Conservation (phyloP, 2,888 invertebrate species). For the Cetonia aurata region DNA sequence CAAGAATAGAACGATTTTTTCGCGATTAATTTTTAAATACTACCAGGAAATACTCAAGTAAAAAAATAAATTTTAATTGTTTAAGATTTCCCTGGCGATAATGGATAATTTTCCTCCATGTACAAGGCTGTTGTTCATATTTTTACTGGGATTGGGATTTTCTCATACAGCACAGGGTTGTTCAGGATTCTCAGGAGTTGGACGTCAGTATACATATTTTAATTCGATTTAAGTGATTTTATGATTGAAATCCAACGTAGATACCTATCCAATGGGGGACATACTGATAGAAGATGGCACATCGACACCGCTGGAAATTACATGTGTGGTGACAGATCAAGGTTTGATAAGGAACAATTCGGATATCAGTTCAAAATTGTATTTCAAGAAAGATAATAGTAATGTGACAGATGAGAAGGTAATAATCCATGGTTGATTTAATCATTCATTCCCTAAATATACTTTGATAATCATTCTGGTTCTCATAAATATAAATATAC, state of each 20-base stretch:
- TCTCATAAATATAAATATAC: background rate
- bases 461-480: too few relatives aligned
- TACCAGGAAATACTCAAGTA: too few relatives aligned
- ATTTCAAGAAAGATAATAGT: conserved; percentile 65
- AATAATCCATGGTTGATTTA: conserved; percentile 28
- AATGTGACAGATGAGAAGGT: conserved; percentile 64
- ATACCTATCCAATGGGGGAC: conserved; percentile 62
- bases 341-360: conserved; percentile 66
- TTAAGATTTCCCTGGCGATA: background rate
- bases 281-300: conserved; percentile 70
- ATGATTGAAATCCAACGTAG: conserved; percentile 49
- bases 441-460: too few relatives aligned
- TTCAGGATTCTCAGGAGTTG: conserved; percentile 32
- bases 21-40: too few relatives aligned
- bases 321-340: conserved; percentile 72
- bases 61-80: too few relatives aligned
- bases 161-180: background rate
- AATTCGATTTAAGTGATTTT: conserved; percentile 5
- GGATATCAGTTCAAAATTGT: conserved; percentile 68
- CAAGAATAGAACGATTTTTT: too few relatives aligned
- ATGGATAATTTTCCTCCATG: conserved; percentile 24
- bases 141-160: conserved; percentile 8
- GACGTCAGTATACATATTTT: conserved; percentile 45
- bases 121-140: background rate
- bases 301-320: conserved; percentile 71